A percentile compares a stretch with the other conserved stretches of the same genome.
Evolutionary conservation across 2,113 vertebrate species (phyloP).

Genomic region (western clawed frog (Xenopus tropicalis)): DNA sequence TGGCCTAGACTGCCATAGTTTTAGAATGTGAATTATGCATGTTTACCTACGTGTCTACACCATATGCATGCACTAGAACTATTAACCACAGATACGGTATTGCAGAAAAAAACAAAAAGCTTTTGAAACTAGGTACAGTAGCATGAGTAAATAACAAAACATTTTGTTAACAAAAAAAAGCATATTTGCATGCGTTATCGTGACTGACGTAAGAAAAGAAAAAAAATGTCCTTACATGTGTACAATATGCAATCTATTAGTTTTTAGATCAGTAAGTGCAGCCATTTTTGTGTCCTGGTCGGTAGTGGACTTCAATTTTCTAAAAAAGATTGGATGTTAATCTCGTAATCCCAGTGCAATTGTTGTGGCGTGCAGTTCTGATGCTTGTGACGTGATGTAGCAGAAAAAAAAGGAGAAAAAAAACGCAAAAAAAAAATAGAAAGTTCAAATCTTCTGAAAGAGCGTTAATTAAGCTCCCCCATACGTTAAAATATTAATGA

Average conservation of each 20-base stretch:
- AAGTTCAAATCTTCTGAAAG: conserved; percentile 1
- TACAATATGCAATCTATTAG: conserved; percentile 81
- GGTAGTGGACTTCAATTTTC: conserved; percentile 77
- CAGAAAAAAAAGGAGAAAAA: conserved; percentile 57
- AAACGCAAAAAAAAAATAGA: conserved; percentile 23
- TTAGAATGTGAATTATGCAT: conserved; percentile 90
- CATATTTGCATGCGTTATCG: conserved; percentile 92
- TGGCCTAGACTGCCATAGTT: conserved; percentile 79
- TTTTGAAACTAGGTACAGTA: conserved; percentile 74
- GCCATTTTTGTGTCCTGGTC: conserved; percentile 81
- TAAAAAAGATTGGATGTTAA: conserved; percentile 80
- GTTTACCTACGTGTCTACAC: conserved; percentile 84
- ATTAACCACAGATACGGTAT: conserved; percentile 72
- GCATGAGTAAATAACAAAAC: conserved; percentile 82
- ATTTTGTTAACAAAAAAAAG: conserved; percentile 73
- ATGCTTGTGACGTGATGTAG: conserved; percentile 79
- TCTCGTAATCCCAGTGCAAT: conserved; percentile 91
- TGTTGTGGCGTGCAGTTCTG: conserved; percentile 86
- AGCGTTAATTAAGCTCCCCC: conserved; percentile 19
- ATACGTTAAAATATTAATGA: conserved; percentile 66
- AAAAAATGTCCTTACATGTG: conserved; percentile 83
- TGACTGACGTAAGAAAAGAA: conserved; percentile 72
- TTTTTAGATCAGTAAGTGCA: conserved; percentile 89
- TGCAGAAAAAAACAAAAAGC: conserved; percentile 60
- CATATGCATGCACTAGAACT: conserved; percentile 88